Evolutionary conservation across 2,797 vertebrate species (phyloP), one percentile per base, ranked within the genome.

Genomic region (Emydoidea blandingii): DNA sequence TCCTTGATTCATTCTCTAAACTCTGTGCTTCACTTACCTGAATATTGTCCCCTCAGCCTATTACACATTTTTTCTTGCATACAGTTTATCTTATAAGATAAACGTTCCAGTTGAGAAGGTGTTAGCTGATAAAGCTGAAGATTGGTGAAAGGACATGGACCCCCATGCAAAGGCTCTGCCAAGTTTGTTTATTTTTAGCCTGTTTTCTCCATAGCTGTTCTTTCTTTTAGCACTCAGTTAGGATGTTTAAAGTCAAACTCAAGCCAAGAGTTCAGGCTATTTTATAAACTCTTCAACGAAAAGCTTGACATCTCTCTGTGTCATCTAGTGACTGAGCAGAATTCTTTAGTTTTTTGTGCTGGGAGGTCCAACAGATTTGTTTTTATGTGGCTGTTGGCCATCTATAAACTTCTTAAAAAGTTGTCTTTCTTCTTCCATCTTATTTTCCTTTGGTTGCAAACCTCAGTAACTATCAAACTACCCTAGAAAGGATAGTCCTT

Each of bases 341-440:
- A 97, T 96, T 95, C 85, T 94, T 94, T 97, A 95, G 94, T 97
- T 97, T 96, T 81, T 78, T 16, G 9, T 95, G 87, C 74, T 80
- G 89, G 59, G 37, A 94, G 68, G 91, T 53, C 62, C 93, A 92
- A 95, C 23, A 96, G 91, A 97, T 94, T 94, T 95, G 89, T 91
- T 97, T 94, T 96, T 94, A 95, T 85, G 37, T 79, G 53, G 37
- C 8, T 95, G 79, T 85, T 82, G 84, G 23, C 85, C 83, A 92
- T 81, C 81, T 87, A 27, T 49, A 97, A 92, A 96, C 79, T 91
- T 95, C 91, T 97, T 96, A 4, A 94, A 89, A 93, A 91, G 53
- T 62, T 12, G 82, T 72, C 92, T 93, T 95, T 92, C 59, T 92
- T 96, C 72, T 68, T 83, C 29, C 47, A 59, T 76, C 37, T 92